Percentiles rank a stretch among this genome's conserved stretches.
Evolutionary conservation across 53 echinoderm and acorn worm genomes (phyloP).

Genomic region (Pentamera pediparva): DNA sequence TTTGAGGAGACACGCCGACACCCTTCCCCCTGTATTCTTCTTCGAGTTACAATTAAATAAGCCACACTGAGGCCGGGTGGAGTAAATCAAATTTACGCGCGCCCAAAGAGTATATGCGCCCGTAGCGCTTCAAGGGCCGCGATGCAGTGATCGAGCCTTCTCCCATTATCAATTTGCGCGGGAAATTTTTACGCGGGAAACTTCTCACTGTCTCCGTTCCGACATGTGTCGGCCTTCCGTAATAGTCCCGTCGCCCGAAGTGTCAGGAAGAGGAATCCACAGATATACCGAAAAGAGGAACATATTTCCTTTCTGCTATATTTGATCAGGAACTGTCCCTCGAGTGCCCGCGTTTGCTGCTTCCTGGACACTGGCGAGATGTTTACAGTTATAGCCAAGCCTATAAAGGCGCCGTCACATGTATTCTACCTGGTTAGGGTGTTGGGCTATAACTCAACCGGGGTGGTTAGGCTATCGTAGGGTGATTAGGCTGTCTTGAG

Average conservation of each 20-base stretch:
- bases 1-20: constrained; percentile 33
- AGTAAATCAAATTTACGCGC: constrained; percentile 32
- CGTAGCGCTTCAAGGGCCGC: constrained; percentile 22
- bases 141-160: not conserved
- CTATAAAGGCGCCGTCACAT: too few relatives aligned
- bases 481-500: too few relatives aligned
- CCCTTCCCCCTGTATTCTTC: constrained; percentile 3
- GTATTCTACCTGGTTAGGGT: too few relatives aligned
- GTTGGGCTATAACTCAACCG: too few relatives aligned
- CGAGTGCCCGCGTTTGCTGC: constrained; percentile 13
- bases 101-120: constrained; percentile 25
- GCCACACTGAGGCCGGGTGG: constrained; percentile 25
- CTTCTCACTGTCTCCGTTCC: constrained; percentile 11
- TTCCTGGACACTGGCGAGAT: too few relatives aligned
- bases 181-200: constrained; percentile 7
- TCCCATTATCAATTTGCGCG: constrained; percentile 36
- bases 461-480: constrained; percentile 18
- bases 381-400: too few relatives aligned
- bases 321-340: constrained; percentile 29
- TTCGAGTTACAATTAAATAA: constrained; percentile 23
- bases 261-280: not conserved
- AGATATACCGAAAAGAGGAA: not conserved
- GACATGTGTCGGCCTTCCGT: constrained; percentile 29
- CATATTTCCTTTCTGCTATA: constrained; percentile 1
- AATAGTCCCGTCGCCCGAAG: constrained; percentile 6